Percentiles rank a stretch among this genome's conserved stretches.
Conservation (phyloP, 2,888 invertebrate species). For the Orchesellides sinensis region DNA sequence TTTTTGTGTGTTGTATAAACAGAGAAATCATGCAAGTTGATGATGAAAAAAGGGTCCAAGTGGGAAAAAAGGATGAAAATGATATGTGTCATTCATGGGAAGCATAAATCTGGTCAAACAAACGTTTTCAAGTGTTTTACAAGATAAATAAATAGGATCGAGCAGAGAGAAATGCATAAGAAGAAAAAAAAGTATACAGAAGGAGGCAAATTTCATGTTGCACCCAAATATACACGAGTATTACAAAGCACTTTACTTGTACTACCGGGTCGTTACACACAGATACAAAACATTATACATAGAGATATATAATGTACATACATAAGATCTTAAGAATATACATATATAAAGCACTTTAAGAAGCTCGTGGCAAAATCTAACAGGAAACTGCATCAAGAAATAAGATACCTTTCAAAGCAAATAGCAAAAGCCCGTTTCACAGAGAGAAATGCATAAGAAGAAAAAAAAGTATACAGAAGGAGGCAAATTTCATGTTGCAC, state of each 20-base stretch:
- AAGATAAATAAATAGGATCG: slow-evolving; percentile 69
- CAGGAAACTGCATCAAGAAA: too few relatives aligned
- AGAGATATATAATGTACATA: slow-evolving; percentile 4
- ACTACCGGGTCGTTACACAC: slow-evolving; percentile 40
- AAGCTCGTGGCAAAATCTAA: too few relatives aligned
- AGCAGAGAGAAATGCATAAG: not conserved
- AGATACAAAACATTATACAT: slow-evolving; percentile 25
- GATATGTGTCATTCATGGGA: slow-evolving; percentile 68
- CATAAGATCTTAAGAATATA: not conserved
- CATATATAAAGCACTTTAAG: too few relatives aligned
- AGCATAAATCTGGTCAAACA: slow-evolving; percentile 70
- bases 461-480: too few relatives aligned
- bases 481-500: slow-evolving; percentile 27
- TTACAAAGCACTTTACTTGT: slow-evolving; percentile 61
- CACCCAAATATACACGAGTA: slow-evolving; percentile 34
- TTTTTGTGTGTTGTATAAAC: not conserved
- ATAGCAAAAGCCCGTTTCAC: too few relatives aligned
- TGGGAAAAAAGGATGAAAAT: slow-evolving; percentile 32
- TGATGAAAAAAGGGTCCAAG: slow-evolving; percentile 6
- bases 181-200: not conserved
- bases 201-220: slow-evolving; percentile 28
- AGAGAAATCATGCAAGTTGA: too few relatives aligned
- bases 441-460: not conserved
- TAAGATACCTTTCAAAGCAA: too few relatives aligned
- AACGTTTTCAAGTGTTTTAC: slow-evolving; percentile 68